These are phyloP conservation scores for Phenganax marumi DNA, from an alignment of 92 coral and sea anemone species.

Conservation along the genomic window DNA sequence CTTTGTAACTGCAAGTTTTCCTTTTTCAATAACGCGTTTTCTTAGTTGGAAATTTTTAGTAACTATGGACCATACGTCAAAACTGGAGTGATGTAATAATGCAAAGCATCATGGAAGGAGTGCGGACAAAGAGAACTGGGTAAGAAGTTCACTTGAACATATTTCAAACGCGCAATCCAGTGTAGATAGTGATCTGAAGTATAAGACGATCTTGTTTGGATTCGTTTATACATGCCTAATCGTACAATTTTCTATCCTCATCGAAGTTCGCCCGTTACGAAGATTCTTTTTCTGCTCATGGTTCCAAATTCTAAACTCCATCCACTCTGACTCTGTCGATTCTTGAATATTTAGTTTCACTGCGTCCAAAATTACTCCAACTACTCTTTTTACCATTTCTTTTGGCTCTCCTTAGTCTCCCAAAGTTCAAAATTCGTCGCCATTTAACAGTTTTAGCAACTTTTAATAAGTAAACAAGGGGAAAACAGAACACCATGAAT, in stretches of 20 bases:
- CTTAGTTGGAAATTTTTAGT: neutral
- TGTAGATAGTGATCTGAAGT: no score
- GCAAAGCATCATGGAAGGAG: no score
- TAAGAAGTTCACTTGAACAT: no score
- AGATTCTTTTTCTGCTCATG: neutral
- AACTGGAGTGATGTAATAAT: no score
- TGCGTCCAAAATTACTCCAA: neutral
- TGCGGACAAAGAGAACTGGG: no score
- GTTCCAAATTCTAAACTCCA: neutral
- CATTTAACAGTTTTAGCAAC: slow-evolving; percentile 22
- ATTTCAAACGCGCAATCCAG: no score
- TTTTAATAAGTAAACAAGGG: slow-evolving; percentile 11
- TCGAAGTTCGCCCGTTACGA: neutral
- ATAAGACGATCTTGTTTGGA: no score
- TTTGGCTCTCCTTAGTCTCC: neutral
- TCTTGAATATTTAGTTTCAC: neutral
- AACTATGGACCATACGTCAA: neutral
- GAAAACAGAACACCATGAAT: slow-evolving; percentile 7
- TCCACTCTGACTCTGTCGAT: neutral
- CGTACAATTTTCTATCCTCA: neutral
- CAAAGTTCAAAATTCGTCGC: slow-evolving; percentile 13
- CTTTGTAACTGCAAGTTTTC: neutral
- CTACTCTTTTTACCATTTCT: neutral
- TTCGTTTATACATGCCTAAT: no score
- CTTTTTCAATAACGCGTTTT: neutral